Base-by-base conservation (phyloP, 2,797 vertebrate species). In the Hozukius guyotensis region DNA sequence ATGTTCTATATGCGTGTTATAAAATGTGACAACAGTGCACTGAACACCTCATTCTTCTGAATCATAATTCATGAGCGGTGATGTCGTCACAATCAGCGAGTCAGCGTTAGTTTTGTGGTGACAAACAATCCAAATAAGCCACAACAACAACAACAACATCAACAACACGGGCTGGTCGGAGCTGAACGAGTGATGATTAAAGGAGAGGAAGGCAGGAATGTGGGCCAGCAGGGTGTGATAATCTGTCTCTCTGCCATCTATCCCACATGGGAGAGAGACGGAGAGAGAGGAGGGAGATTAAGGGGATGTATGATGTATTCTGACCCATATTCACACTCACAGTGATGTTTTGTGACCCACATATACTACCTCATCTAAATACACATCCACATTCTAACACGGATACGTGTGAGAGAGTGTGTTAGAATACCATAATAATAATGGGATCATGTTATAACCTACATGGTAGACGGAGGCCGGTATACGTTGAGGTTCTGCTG, bases 201-300 rank as follows among this genome's bases (percentile, higher is more conserved):
- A 82, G 1, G 67, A 82, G 72, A 49, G 68, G 60, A 75, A 77
- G 29, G 80, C 65, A 70, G 75, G 75, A 89, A 94, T 93, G 81
- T 93, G 90, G 93, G 92, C 89, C 93, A 93, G 85, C 89, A 85
- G 89, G 88, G 81, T 88, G 89, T 84, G 85, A 89, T 92, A 84
- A 92, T 92, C 81, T 83, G 86, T 92, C 85, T 92, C 84, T 80
- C 83, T 92, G 84, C 81, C 88, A 80, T 78, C 73, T 34, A 77
- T 84, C 66, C 86, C 92, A 91, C 88, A 87, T 78, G 88, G 87
- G 90, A 88, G 75, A 4, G 77, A 76, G 61, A 24, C 59, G 59
- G 70, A 62, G 60, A 57, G 71, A 46, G 52, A 75, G 42, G 36
- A 42, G 71, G 68, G 69, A 74, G 77, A 68, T 91, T 89, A 89